Evolutionary conservation across 2,113 vertebrate species (phyloP).

Genomic region (Cyanoramphus novaezelandiae): DNA sequence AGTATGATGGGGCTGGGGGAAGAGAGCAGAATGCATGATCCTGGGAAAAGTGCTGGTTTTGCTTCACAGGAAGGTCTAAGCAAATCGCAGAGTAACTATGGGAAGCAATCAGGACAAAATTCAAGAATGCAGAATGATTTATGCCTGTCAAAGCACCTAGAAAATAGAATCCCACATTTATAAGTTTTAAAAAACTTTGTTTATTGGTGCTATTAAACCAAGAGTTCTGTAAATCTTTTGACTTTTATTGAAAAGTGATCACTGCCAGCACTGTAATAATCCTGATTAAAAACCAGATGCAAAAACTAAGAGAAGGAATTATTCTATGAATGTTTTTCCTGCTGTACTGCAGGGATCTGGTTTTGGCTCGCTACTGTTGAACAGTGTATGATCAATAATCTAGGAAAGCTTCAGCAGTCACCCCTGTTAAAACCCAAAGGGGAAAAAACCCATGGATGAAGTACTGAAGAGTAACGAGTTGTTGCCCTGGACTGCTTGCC

Average conservation of each 20-base stretch:
- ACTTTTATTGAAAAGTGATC: background rate
- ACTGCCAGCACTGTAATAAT: background rate
- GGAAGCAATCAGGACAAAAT: background rate
- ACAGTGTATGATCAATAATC: background rate
- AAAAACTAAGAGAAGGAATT: background rate
- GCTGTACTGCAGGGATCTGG: background rate
- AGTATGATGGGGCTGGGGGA: background rate
- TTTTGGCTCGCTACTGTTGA: background rate
- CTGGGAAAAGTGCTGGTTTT: background rate
- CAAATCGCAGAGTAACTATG: background rate
- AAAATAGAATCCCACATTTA: background rate
- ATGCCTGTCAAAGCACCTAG: background rate
- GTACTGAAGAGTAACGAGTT: background rate
- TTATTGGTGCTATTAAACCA: background rate
- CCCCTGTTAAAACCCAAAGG: background rate
- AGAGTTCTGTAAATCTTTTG: background rate
- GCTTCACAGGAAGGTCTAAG: background rate
- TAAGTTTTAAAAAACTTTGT: background rate
- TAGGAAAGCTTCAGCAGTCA: background rate
- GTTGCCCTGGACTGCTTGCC: background rate
- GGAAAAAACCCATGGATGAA: fast-evolving
- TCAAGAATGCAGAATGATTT: background rate
- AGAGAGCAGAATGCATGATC: background rate
- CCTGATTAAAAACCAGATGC: background rate
- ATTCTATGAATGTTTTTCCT: background rate